Evolutionary conservation across 2,797 vertebrate genomes (phyloP).

Genomic region (Sarcoramphus papa): DNA sequence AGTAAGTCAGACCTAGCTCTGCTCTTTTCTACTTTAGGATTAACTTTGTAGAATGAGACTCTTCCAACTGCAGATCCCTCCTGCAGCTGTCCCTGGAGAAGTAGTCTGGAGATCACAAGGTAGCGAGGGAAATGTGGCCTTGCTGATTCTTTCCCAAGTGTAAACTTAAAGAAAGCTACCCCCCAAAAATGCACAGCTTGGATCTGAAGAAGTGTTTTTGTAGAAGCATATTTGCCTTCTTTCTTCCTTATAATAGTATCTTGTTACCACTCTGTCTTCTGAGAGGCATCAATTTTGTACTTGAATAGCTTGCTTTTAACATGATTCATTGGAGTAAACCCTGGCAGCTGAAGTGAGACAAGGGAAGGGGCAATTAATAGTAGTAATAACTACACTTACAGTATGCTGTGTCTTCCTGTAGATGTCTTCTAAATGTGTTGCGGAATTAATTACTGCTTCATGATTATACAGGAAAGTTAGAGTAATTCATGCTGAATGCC

Average conservation of each 20-base stretch:
- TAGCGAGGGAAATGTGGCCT: background rate
- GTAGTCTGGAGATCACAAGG: background rate
- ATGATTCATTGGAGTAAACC: background rate
- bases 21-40: background rate
- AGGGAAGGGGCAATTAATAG: background rate
- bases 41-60: background rate
- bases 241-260: background rate
- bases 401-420: background rate
- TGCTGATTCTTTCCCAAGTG: background rate
- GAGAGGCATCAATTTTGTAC: background rate
- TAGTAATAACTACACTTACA: background rate
- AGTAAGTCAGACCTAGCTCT: slow-evolving; percentile 71
- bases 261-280: background rate
- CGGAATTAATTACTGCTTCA: background rate
- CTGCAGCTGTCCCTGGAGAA: background rate
- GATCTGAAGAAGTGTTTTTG: background rate
- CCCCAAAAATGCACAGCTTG: background rate
- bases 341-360: background rate
- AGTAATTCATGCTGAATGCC: background rate
- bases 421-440: background rate
- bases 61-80: background rate
- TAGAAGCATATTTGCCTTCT: background rate
- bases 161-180: background rate
- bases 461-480: background rate
- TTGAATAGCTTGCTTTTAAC: background rate